A percentile compares a stretch with the other conserved stretches of the same genome.
These are phyloP conservation scores for Pipistrellus pygmaeus DNA, from an alignment of 2,797 vertebrate genomes.

Conservation along the genomic window DNA sequence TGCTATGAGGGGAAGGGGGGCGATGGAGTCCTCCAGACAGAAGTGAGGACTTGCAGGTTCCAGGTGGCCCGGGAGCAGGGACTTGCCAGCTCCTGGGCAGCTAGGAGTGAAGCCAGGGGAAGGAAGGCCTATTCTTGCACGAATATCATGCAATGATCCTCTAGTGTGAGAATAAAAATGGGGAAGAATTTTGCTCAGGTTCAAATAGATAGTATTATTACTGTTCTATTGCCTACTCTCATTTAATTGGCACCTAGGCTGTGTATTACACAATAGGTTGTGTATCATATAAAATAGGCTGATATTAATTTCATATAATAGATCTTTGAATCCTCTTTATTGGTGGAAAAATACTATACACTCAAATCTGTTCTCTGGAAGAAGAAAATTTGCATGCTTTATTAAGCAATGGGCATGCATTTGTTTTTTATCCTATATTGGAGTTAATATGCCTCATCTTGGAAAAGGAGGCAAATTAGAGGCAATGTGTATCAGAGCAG, in stretches of 20 bases:
- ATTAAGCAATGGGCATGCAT: neutral
- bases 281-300: neutral
- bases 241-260: constrained; percentile 54
- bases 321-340: neutral
- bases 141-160: too few relatives aligned
- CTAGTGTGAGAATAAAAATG: neutral
- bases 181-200: constrained; percentile 46
- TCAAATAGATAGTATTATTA: constrained; percentile 24
- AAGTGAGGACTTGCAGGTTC: too few relatives aligned
- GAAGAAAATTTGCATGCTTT: constrained; percentile 9
- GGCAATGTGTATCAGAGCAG: neutral
- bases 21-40: too few relatives aligned
- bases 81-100: too few relatives aligned
- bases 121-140: too few relatives aligned
- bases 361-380: constrained; percentile 4
- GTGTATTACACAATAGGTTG: constrained; percentile 41
- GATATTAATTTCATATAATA: neutral
- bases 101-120: too few relatives aligned
- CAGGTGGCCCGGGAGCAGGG: too few relatives aligned
- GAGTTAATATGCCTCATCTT: constrained; percentile 12
- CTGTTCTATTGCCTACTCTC: constrained; percentile 37
- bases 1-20: too few relatives aligned
- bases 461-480: constrained; percentile 28
- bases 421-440: neutral
- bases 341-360: neutral